Evolutionary conservation across 2,113 vertebrate genomes (phyloP).

Genomic region (Muntiacus reevesi): DNA sequence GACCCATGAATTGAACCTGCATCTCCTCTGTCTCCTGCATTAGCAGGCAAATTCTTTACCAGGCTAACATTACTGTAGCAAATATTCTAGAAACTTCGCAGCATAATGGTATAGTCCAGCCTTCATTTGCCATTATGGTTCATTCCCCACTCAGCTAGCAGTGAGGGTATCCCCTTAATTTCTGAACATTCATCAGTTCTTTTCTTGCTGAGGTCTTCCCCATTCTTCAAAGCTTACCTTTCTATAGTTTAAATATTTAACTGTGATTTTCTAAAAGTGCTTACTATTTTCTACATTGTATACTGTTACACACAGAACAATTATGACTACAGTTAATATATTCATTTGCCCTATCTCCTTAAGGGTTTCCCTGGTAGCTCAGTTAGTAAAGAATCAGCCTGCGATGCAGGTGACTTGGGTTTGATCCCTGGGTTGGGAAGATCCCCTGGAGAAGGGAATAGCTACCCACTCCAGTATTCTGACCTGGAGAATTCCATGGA

Average conservation of each 20-base stretch:
- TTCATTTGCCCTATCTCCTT: background rate
- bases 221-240: background rate
- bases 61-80: background rate
- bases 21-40: background rate
- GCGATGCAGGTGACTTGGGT: too few relatives aligned
- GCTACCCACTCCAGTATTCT: background rate
- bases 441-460: background rate
- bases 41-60: background rate
- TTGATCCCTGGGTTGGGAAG: too few relatives aligned
- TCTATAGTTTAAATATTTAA: background rate
- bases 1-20: background rate
- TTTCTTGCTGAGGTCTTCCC: background rate
- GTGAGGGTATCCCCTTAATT: background rate
- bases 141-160: background rate
- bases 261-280: background rate
- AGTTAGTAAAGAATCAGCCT: background rate
- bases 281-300: background rate
- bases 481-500: background rate
- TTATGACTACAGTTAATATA: background rate
- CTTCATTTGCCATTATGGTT: background rate
- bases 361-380: background rate
- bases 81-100: background rate
- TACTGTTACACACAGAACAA: background rate
- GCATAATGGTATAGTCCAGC: background rate
- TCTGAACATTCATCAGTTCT: background rate